These are phyloP conservation scores for Anhinga anhinga DNA, from an alignment of 2,113 vertebrate genomes.

Conservation along the genomic window DNA sequence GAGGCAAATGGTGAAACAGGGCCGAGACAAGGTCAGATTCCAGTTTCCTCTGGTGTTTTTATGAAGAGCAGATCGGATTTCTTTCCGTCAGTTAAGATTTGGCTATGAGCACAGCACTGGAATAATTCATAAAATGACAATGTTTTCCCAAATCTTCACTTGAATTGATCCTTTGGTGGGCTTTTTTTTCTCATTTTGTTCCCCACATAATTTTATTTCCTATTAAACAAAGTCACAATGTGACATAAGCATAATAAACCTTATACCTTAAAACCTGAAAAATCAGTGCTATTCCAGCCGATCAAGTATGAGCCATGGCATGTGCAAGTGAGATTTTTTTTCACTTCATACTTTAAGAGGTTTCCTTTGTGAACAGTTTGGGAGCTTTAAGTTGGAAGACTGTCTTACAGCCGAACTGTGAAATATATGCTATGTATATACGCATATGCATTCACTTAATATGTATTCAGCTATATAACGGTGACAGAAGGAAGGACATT, in stretches of 20 bases:
- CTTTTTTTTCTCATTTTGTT: background rate
- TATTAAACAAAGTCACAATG: background rate
- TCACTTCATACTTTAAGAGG: background rate
- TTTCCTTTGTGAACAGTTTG: background rate
- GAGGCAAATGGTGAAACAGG: background rate
- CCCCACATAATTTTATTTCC: background rate
- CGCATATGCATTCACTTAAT: background rate
- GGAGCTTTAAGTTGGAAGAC: background rate
- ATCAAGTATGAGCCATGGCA: background rate
- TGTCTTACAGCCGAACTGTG: background rate
- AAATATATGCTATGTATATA: background rate
- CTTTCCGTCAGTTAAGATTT: background rate
- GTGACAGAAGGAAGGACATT: background rate
- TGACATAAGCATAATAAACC: constrained; percentile 14
- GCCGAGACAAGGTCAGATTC: constrained; percentile 22
- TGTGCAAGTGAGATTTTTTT: background rate
- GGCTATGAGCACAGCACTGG: background rate
- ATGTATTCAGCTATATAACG: background rate
- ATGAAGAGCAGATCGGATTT: background rate
- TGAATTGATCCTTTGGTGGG: background rate
- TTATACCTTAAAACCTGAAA: background rate
- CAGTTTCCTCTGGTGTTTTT: background rate
- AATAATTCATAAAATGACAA: constrained; percentile 27
- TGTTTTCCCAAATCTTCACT: background rate
- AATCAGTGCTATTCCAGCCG: background rate